Evolutionary conservation across 2,113 vertebrate genomes (phyloP), one percentile per base, ranked within the genome.

Genomic region (Gobiocypris rarus): DNA sequence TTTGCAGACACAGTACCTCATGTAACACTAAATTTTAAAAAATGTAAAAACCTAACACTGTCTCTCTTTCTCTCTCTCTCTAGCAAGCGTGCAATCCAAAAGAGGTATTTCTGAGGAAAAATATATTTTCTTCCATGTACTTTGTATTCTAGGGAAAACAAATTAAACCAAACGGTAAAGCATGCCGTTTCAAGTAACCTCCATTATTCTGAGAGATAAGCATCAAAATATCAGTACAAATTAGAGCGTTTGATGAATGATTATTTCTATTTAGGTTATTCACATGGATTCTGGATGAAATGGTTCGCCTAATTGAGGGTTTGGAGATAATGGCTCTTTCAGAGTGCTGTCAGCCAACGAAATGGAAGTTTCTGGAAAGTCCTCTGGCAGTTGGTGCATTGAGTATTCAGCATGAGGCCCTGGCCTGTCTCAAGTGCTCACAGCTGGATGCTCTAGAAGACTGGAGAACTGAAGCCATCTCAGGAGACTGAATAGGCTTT

Each of bases 381-480:
- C 70, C 84, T 88, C 61, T 38, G 83, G 80, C 81, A 76, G 82
- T 86, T 86, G 61, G 76, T 74, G 84, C 76, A 88, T 83, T 88
- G 74, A 85, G 75, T 73, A 88, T 82, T 79, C 75, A 81, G 86
- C 52, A 81, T 78, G 87, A 86, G 82, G 86, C 84, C 85, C 58
- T 38, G 73, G 80, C 73, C 79, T 82, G 86, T 84, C 77, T 82
- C 75, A 59, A 82, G 84, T 87, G 83, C 87, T 86, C 82, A 83
- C 87, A 86, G 84, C 87, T 88, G 87, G 87, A 79, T 31, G 85
- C 87, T 75, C 70, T 56, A 80, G 77, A 85, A 73, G 77, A 79
- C 65, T 80, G 31, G 76, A 71, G 59, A 78, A 75, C 61, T 81
- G 70, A 82, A 82, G 76, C 59, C 74, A 14, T 34, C 45, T 48